Percentiles rank a stretch among this genome's conserved stretches.
Conservation (phyloP, 2,797 vertebrate species). For the Sebastes vulpes region DNA sequence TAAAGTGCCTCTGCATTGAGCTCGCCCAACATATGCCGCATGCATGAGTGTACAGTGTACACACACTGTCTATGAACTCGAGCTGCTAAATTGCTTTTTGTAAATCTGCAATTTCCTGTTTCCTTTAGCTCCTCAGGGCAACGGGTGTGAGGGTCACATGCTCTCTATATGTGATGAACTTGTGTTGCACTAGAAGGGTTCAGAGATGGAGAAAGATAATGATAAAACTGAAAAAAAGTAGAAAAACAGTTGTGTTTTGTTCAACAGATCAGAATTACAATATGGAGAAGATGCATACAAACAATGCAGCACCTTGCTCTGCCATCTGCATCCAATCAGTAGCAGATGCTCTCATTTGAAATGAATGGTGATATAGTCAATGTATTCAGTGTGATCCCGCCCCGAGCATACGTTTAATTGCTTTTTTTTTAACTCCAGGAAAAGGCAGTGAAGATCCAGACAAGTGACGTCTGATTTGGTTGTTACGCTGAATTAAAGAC, state of each 20-base stretch:
- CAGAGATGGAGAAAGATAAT: neutral
- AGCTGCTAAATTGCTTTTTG: neutral
- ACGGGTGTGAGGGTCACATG: neutral
- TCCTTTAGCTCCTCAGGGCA: neutral
- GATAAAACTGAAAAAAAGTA: neutral
- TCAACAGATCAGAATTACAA: neutral
- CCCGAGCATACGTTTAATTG: neutral
- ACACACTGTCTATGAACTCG: neutral
- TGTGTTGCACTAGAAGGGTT: neutral
- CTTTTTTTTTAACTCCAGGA: neutral
- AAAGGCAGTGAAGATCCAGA: neutral
- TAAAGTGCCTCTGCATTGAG: neutral
- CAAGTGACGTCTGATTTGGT: neutral
- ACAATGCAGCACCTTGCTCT: neutral
- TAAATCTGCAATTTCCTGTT: neutral
- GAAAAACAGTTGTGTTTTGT: neutral
- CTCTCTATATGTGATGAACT: neutral
- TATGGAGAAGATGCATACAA: neutral
- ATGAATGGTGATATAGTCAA: neutral
- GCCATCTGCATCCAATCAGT: neutral
- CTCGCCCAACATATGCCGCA: neutral
- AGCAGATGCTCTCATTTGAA: neutral
- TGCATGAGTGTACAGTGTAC: neutral
- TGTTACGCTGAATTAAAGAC: neutral
- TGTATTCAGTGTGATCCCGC: slow-evolving; percentile 19